Evolutionary conservation across 2,888 invertebrate species (phyloP).

Genomic region (Aspidiotus rigidus): DNA sequence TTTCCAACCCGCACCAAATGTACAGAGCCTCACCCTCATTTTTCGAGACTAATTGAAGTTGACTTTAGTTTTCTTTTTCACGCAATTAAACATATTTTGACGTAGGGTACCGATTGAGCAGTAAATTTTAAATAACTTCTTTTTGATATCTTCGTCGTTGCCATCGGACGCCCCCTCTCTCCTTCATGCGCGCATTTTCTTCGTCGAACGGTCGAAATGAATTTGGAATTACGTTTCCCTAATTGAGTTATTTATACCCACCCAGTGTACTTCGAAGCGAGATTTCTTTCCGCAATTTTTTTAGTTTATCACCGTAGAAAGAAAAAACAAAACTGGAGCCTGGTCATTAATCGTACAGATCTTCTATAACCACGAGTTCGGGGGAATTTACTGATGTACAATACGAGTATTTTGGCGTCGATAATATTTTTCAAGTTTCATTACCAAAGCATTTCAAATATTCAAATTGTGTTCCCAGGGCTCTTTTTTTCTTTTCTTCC

Average conservation of each 20-base stretch:
- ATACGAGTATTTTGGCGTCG: too few species aligned
- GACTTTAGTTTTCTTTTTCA: conserved; percentile 32
- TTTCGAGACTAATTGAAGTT: conserved; percentile 30
- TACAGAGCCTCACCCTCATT: conserved; percentile 8
- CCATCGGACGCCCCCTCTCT: too few species aligned
- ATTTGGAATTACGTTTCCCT: conserved; percentile 23
- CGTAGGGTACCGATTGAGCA: conserved; percentile 30
- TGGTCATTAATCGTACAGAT: too few species aligned
- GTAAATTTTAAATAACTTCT: conserved; percentile 32
- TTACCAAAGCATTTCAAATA: background rate
- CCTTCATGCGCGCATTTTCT: too few species aligned
- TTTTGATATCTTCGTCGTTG: conserved; percentile 20
- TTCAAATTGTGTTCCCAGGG: too few species aligned
- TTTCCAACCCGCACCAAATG: background rate
- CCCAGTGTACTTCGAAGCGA: too few species aligned
- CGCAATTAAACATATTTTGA: conserved; percentile 31
- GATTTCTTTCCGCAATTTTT: too few species aligned
- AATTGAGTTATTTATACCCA: conserved; percentile 22
- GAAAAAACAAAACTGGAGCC: too few species aligned
- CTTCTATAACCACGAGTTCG: too few species aligned
- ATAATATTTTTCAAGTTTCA: background rate
- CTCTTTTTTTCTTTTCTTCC: too few species aligned
- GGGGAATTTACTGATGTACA: too few species aligned
- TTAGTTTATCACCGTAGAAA: too few species aligned
- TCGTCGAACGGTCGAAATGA: conserved; percentile 12